These are phyloP conservation scores for Saccostrea glomerata DNA, from an alignment of 1,140 invertebrate species.

Conservation along the genomic window DNA sequence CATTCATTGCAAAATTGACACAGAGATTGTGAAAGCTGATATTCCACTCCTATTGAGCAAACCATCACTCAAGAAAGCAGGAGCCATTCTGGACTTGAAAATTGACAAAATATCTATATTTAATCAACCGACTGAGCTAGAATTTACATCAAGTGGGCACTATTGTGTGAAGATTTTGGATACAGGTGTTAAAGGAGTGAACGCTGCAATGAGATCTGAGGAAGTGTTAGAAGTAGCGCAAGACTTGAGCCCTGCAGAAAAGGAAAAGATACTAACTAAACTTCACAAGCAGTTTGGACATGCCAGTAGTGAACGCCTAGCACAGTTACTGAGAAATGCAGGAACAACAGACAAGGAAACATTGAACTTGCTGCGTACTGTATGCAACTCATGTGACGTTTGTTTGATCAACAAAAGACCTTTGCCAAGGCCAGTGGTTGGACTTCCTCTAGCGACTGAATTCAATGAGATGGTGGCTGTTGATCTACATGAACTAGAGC, in stretches of 20 bases:
- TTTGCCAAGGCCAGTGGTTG: conserved; percentile 54
- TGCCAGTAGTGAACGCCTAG: no score
- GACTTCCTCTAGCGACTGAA: conserved; percentile 54
- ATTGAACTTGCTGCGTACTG: no score
- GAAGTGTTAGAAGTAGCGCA: background rate
- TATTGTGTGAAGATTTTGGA: conserved; percentile 54
- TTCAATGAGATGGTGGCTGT: conserved; percentile 61
- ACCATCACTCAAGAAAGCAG: conserved; percentile 49
- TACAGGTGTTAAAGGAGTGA: background rate
- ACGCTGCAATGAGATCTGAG: background rate
- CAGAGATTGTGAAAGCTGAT: conserved; percentile 55
- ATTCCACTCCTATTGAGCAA: conserved; percentile 59
- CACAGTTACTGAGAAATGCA: no score
- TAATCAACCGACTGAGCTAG: conserved; percentile 49
- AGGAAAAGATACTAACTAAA: conserved; percentile 42
- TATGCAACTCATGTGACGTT: no score
- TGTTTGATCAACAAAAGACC: no score
- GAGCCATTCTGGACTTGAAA: conserved; percentile 47
- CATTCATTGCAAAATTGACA: conserved; percentile 53
- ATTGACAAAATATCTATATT: conserved; percentile 63
- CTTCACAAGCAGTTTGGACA: conserved; percentile 58
- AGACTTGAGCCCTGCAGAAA: conserved; percentile 31
- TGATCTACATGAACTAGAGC: conserved; percentile 53
- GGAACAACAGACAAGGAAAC: no score
- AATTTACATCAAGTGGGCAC: conserved; percentile 60